Evolutionary conservation across 2,113 vertebrate genomes (phyloP), one percentile per base, ranked within the genome.

Genomic region (Brachirus orientalis): DNA sequence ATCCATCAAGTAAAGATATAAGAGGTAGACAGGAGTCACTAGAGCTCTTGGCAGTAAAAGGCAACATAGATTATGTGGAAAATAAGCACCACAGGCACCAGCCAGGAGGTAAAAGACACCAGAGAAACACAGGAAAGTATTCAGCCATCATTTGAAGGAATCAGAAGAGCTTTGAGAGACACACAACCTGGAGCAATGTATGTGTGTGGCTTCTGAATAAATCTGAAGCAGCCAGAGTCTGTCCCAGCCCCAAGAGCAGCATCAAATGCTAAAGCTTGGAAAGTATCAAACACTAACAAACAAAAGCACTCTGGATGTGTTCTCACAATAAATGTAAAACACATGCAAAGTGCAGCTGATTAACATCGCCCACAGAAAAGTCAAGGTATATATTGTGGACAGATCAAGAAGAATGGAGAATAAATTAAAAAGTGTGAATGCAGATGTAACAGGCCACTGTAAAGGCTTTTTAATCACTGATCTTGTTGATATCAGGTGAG

Each of bases 161-260:
- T 36, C 37, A 38, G 51, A 18, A 36, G 76, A 14, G 51, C 35
- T 52, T 14, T 55, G 36, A 52, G 40, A 67, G 43, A 60, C 44
- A 40, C 46, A 62, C 14, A 51, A 65, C 69, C 64, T 66, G 38
- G 41, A 77, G 60, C 16, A 19, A n/a, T n/a, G 28, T 58, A n/a
- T n/a, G 19, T 38, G 22, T 54, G 64, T 70, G 52, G 54, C 36
- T 20, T 38, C 43, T 17, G 47, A 47, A 65, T 68, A 37, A 72
- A 65, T 58, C 57, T 75, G 55, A 12, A 46, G 46, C 51, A 36
- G 66, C 58, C 40, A 64, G 48, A 48, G 46, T 50, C 22, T 78
- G n/a, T 46, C 59, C 59, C 64, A 75, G 63, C 16, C 56, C 52
- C 43, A 41, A 12, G 38, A 60, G 44, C 18, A 50, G 41, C 69